phyloP scores from a whole-genome alignment of 1,140 invertebrate species.

The Cydia fagiglandana region DNA sequence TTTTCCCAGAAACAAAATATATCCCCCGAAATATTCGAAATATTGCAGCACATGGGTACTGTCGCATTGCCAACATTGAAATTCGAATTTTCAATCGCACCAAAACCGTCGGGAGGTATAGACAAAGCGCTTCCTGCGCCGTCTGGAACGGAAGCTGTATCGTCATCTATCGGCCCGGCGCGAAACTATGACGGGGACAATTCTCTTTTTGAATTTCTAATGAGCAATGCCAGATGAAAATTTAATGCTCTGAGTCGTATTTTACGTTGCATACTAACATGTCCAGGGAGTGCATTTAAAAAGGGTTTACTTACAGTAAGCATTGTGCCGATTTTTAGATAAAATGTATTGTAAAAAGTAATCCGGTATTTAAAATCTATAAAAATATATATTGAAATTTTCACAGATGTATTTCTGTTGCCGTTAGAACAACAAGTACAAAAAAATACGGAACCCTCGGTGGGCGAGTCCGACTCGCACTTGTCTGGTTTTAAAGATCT shows the following conservation, averaged over 20 bases:
- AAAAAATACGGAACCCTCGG: too few relatives aligned
- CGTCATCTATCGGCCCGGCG: conserved; percentile 22
- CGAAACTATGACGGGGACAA: conserved; percentile 17
- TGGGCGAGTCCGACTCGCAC: too few relatives aligned
- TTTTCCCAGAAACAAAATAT: background rate
- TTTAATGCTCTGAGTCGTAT: background rate
- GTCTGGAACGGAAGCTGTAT: conserved; percentile 25
- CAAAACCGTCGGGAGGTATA: conserved; percentile 23
- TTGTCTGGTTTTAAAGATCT: background rate
- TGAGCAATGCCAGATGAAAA: background rate
- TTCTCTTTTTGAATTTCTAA: conserved; percentile 28
- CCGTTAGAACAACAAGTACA: too few relatives aligned
- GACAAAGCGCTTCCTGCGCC: conserved; percentile 29
- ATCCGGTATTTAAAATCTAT: too few relatives aligned
- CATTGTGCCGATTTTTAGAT: background rate
- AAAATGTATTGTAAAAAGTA: too few relatives aligned
- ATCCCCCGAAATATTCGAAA: background rate
- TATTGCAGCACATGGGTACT: background rate
- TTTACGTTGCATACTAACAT: background rate
- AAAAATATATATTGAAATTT: too few relatives aligned
- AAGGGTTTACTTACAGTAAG: background rate
- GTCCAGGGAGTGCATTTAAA: background rate
- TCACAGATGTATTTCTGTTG: too few relatives aligned
- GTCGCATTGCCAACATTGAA: conserved; percentile 7
- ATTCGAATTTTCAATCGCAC: conserved; percentile 30